Base-by-base conservation (phyloP, 2,797 vertebrate genomes). In the Pipistrellus nathusii region DNA sequence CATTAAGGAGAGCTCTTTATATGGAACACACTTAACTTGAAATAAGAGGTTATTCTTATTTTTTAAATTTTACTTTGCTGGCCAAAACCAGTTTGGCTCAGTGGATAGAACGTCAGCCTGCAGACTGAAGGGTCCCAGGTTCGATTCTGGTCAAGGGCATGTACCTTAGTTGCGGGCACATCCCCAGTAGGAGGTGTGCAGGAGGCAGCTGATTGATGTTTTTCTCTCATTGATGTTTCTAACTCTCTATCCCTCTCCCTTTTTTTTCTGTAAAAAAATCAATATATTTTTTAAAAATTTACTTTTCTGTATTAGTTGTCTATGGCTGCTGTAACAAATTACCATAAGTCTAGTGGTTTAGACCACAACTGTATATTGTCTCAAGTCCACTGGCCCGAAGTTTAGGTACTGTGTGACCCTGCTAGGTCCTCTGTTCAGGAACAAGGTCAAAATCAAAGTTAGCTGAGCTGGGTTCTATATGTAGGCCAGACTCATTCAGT, bases 1-100 rank as follows among this genome's bases (percentile, higher is more conserved):
- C 14, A 62, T 41, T 57, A 75, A 83, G 18, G 12, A 35, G 64
- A 20, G 17, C 48, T 80, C 35, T 93, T 96, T 69, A 27, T 44
- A 6, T 41, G 59, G 68, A 93, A 15, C 85, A 18, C 27, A 85
- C 59, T 69, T 72, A 78, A 20, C 48, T 35, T 68, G 57, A n/a
- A 92, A 71, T 76, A 91, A 95, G 85, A 62, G 76, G 2, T 41
- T 21, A 8, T 57, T 69, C 76, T 72, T 27, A 23, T 30, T 87
- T 87, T 88, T 90, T 71, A 78, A 44, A 6, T 83, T 90, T 86
- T 82, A 15, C 68, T 38, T 35, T 20, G 57, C 46, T 7, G 38
- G 38, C 38, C 38, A 41, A 41, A 41, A 41, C 38, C 38, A 41
- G 38, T 41, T 41, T 41, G 38, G 38, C 38, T 41, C 38, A 41